Evolutionary conservation across 2,113 vertebrate species (phyloP).

Genomic region (Psephotus haematonotus): DNA sequence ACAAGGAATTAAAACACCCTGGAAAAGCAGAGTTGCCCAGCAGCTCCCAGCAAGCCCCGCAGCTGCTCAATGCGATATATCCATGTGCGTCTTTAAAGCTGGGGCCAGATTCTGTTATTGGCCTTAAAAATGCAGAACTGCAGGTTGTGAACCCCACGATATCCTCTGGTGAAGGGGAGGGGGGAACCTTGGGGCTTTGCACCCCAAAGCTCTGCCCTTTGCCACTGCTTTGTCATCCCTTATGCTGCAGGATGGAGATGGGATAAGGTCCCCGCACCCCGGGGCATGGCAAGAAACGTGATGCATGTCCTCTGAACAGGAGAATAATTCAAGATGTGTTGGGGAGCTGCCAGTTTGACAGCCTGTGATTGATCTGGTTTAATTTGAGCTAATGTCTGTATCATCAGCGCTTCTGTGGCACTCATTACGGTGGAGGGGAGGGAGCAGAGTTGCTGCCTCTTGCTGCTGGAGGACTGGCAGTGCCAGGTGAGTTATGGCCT

Average conservation of each 20-base stretch:
- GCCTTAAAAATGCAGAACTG: neutral
- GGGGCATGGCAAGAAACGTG: fast-evolving
- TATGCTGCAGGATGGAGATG: neutral
- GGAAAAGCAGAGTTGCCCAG: neutral
- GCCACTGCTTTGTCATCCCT: neutral
- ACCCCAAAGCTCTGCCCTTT: neutral
- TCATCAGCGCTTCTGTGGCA: fast-evolving
- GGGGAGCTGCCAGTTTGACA: constrained; percentile 2
- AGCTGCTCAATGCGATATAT: fast-evolving
- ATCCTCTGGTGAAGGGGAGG: neutral
- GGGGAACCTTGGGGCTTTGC: neutral
- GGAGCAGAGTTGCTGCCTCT: neutral
- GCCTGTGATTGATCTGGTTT: neutral
- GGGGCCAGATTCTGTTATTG: neutral
- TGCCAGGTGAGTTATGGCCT: neutral
- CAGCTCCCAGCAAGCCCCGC: neutral
- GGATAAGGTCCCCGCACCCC: neutral
- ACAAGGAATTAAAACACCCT: neutral
- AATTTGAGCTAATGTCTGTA: neutral
- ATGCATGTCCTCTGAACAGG: neutral
- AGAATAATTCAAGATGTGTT: neutral
- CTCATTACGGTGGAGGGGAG: fast-evolving
- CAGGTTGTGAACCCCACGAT: fast-evolving
- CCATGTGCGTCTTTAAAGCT: neutral
- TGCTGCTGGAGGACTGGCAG: neutral